Evolutionary conservation across 2,113 vertebrate genomes (phyloP), one percentile per base, ranked within the genome.

Genomic region (Macroglossus sobrinus): DNA sequence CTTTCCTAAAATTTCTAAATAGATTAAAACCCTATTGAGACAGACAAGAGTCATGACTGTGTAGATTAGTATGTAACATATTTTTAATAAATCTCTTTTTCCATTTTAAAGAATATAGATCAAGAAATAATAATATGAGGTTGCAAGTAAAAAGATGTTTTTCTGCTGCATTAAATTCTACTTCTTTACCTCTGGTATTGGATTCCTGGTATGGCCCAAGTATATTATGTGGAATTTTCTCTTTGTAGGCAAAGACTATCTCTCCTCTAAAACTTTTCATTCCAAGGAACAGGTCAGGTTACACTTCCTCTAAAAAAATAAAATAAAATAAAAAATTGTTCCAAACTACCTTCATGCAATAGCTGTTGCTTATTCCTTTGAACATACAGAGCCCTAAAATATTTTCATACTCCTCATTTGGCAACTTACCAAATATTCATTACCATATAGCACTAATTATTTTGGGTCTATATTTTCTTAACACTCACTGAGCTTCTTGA

Each of bases 1-100:
- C 57, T 79, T 69, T 85, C 64, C 18, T 71, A 33, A 87, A 71
- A 79, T 87, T 89, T 97, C 15, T 22, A 79, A 89, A 71, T 90
- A 80, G 40, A 61, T 59, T 50, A 35, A 93, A 71, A 47, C 4
- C 0, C 2, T 35, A 55, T 50, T 50, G 50, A 50, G 50, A 68
- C 21, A 3, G 45, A 4, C n/a, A 59, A 86, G 84, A 92, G 53
- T 13, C 30, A 40, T 72, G 18, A 50, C 18, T 16, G 4, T 74
- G 15, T 86, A 66, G 79, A 82, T 57, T 33, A 72, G n/a, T 64
- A 47, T 68, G 40, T 89, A 24, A 84, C 14, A 16, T 30, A 35
- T 86, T 74, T 93, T 86, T 85, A 75, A 43, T 91, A 76, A 55
- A 66, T 59, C 6, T 66, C 43, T 69, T 50, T 71, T 88, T 71